Percentiles rank a stretch among this genome's conserved stretches.
phyloP scores from a whole-genome alignment of 2,113 vertebrate genomes.

The Gyps fulvus region DNA sequence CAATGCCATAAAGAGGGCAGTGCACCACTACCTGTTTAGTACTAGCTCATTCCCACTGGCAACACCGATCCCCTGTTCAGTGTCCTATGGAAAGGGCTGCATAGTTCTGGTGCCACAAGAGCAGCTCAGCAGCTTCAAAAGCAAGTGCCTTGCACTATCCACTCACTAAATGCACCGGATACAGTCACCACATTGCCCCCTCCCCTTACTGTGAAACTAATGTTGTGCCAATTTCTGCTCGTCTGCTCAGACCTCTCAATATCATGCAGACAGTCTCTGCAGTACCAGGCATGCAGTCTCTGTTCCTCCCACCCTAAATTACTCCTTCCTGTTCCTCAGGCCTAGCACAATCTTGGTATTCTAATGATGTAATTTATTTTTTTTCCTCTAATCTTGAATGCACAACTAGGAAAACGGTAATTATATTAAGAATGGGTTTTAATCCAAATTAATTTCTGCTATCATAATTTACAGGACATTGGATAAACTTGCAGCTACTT shows the following conservation, averaged over 20 bases:
- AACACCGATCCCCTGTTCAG: background rate
- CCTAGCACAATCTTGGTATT: background rate
- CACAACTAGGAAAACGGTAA: background rate
- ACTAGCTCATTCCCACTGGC: background rate
- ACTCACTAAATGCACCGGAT: accelerated
- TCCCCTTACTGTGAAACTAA: background rate
- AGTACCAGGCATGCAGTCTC: background rate
- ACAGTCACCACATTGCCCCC: background rate
- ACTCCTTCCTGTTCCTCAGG: background rate
- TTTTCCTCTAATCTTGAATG: background rate
- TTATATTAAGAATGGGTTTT: background rate
- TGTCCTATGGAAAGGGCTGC: background rate
- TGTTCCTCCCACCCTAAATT: background rate
- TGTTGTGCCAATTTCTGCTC: background rate
- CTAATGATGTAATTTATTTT: background rate
- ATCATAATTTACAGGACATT: background rate
- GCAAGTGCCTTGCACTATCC: background rate
- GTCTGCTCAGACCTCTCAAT: background rate
- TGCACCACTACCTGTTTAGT: background rate
- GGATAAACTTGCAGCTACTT: background rate
- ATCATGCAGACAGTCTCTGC: background rate
- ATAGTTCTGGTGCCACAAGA: background rate
- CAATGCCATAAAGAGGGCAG: background rate
- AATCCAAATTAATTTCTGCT: background rate
- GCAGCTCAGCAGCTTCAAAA: background rate